Evolutionary conservation across 2,797 vertebrate genomes (phyloP).

Genomic region (Melanotaenia pygmaea): DNA sequence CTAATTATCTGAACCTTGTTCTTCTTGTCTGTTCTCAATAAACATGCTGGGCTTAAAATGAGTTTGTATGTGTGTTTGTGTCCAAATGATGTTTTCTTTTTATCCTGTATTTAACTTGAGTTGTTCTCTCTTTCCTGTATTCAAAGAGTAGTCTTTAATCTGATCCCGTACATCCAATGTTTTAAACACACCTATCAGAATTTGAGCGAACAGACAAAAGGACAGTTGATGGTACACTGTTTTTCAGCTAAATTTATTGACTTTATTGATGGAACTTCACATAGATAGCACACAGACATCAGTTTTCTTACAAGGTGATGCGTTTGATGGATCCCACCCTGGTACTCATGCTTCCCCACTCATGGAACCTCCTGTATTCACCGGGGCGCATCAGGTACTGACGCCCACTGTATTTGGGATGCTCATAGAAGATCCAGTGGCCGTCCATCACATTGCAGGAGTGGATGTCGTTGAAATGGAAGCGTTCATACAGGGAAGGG

Average conservation of each 20-base stretch:
- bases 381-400: slow-evolving; percentile 71
- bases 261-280: slow-evolving; percentile 37
- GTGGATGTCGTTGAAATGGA: slow-evolving; percentile 61
- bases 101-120: background rate
- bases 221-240: background rate
- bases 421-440: slow-evolving; percentile 74
- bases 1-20: slow-evolving; percentile 39
- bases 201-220: background rate
- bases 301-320: slow-evolving; percentile 46
- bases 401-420: slow-evolving; percentile 70
- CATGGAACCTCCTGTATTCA: slow-evolving; percentile 69
- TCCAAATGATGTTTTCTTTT: background rate
- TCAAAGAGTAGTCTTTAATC: background rate
- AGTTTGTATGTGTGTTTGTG: slow-evolving; percentile 19
- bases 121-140: background rate
- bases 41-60: slow-evolving; percentile 48
- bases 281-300: slow-evolving; percentile 14
- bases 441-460: slow-evolving; percentile 73
- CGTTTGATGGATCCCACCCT: slow-evolving; percentile 74
- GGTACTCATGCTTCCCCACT: slow-evolving; percentile 71
- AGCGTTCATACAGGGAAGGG: slow-evolving; percentile 64
- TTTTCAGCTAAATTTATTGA: slow-evolving; percentile 35
- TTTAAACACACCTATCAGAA: background rate
- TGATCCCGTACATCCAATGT: background rate
- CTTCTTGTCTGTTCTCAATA: slow-evolving; percentile 59